Evolutionary conservation across 2,888 invertebrate species (phyloP).

Genomic region (Deilephila elpenor): DNA sequence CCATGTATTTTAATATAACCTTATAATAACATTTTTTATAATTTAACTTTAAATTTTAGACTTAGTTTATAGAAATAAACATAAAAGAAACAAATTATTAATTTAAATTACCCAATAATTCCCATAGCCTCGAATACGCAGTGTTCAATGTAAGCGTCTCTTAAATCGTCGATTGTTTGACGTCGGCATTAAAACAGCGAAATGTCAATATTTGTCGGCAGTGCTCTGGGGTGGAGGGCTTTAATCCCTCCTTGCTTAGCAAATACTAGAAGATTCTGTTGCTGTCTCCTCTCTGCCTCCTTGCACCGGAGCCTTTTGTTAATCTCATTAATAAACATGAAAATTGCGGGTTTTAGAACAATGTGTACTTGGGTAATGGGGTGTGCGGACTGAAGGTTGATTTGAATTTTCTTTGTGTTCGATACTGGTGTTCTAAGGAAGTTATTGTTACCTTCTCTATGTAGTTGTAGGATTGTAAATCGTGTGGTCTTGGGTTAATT

Average conservation of each 20-base stretch:
- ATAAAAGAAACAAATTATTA: no score
- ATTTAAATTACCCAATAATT: background rate
- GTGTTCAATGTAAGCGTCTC: slow-evolving; percentile 46
- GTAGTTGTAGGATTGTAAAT: no score
- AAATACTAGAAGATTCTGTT: slow-evolving; percentile 71
- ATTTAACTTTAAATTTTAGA: no score
- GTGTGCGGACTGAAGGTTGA: background rate
- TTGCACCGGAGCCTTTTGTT: slow-evolving; percentile 56
- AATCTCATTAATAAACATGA: slow-evolving; percentile 65
- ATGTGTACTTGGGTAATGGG: slow-evolving; percentile 30
- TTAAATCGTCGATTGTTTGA: slow-evolving; percentile 81
- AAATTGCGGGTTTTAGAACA: slow-evolving; percentile 46
- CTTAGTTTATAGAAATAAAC: no score
- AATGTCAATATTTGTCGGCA: slow-evolving; percentile 81
- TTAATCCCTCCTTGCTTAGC: slow-evolving; percentile 70
- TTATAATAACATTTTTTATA: no score
- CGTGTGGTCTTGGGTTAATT: no score
- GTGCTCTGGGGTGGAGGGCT: slow-evolving; percentile 64
- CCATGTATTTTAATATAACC: no score
- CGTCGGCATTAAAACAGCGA: slow-evolving; percentile 83
- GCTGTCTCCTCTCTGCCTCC: slow-evolving; percentile 57
- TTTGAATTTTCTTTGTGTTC: background rate
- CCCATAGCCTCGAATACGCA: slow-evolving; percentile 35
- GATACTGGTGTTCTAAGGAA: background rate
- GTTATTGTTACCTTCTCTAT: no score